These are phyloP conservation scores for Rhea pennata DNA, from an alignment of 2,113 vertebrate genomes.

Conservation along the genomic window DNA sequence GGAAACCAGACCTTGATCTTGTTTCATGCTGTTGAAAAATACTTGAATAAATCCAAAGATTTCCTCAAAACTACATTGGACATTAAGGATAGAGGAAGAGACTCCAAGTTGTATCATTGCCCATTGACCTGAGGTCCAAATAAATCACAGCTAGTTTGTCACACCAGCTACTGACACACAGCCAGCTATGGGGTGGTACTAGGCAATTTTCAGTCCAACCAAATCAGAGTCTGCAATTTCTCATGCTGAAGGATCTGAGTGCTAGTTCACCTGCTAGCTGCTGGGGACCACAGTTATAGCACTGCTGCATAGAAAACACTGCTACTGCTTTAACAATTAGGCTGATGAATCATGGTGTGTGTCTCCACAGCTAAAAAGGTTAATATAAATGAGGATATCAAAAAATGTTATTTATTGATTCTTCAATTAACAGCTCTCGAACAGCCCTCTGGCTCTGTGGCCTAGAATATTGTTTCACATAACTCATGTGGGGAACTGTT, in stretches of 20 bases:
- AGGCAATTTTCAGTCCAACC: background rate
- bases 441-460: background rate
- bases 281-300: background rate
- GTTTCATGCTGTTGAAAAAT: background rate
- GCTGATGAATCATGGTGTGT: background rate
- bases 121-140: background rate
- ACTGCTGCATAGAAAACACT: background rate
- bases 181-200: background rate
- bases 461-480: constrained; percentile 49
- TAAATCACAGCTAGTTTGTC: background rate
- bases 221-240: background rate
- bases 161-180: background rate
- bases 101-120: background rate
- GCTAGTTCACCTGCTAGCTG: background rate
- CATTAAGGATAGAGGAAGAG: background rate
- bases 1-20: background rate
- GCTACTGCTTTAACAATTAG: background rate
- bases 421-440: constrained; percentile 18
- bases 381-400: background rate
- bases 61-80: background rate
- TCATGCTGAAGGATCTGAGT: background rate
- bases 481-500: constrained; percentile 49
- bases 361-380: background rate
- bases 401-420: constrained; percentile 45
- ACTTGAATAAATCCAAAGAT: constrained; percentile 13